Percentiles rank a stretch among this genome's conserved stretches.
phyloP scores from a whole-genome alignment of 2,113 vertebrate species.

The Protobothrops mucrosquamatus region DNA sequence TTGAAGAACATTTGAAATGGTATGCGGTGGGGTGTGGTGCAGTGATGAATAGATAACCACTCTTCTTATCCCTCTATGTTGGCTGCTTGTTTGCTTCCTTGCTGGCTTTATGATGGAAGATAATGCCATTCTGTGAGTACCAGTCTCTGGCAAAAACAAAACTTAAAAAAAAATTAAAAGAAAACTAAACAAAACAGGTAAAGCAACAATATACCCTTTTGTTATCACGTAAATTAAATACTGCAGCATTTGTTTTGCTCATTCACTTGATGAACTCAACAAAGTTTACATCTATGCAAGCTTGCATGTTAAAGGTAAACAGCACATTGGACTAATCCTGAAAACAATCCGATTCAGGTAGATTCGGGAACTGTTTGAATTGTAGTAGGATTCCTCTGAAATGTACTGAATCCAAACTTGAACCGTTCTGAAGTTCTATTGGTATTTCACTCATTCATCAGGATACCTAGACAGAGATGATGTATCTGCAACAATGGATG shows the following conservation, averaged over 20 bases:
- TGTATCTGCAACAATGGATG: neutral
- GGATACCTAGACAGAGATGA: neutral
- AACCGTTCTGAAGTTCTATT: neutral
- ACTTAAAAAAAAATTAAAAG: neutral
- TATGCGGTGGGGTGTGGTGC: neutral
- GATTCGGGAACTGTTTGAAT: neutral
- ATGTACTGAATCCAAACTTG: neutral
- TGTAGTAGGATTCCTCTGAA: neutral
- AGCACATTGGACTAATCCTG: neutral
- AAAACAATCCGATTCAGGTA: neutral
- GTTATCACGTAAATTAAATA: neutral
- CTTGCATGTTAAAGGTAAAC: neutral
- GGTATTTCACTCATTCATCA: neutral
- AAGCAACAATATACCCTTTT: neutral
- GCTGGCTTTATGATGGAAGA: neutral
- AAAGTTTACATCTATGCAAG: neutral
- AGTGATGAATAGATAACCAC: neutral
- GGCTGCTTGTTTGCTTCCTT: neutral
- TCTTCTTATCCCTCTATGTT: neutral
- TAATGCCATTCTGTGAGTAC: neutral
- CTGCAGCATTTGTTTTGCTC: neutral
- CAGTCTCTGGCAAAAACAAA: neutral
- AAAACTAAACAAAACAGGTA: neutral
- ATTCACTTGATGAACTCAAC: neutral
- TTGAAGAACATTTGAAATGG: neutral